These are phyloP conservation scores for Lutjanus erythropterus DNA, from an alignment of 2,113 vertebrate genomes.

Conservation along the genomic window DNA sequence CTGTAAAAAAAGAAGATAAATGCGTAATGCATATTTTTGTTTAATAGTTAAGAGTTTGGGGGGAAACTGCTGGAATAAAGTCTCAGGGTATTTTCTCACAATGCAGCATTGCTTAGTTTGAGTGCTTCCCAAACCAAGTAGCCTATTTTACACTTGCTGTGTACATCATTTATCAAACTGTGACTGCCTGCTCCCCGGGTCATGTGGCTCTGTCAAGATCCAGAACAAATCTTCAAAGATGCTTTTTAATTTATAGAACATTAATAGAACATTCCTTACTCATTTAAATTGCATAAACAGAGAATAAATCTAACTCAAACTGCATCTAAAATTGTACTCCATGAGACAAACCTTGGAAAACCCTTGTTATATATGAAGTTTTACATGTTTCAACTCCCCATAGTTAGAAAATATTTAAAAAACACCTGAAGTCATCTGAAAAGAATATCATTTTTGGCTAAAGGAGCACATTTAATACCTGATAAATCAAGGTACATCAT, in stretches of 20 bases:
- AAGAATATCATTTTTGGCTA: neutral
- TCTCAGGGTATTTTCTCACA: conserved; percentile 24
- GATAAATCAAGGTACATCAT: neutral
- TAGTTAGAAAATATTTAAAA: no score
- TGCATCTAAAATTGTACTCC: no score
- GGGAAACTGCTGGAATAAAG: neutral
- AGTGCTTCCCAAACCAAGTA: neutral
- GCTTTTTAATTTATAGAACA: conserved; percentile 5
- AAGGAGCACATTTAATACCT: neutral
- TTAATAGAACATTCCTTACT: neutral
- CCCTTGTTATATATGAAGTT: neutral
- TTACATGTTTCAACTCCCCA: neutral
- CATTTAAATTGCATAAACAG: neutral
- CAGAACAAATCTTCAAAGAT: neutral
- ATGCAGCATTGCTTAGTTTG: conserved; percentile 11
- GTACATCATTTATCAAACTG: conserved; percentile 33
- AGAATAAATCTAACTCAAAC: neutral
- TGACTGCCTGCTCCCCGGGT: neutral
- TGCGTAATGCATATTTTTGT: conserved; percentile 18
- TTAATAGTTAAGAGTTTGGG: neutral
- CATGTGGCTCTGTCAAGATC: neutral
- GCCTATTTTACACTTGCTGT: neutral
- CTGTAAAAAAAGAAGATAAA: conserved; percentile 4
- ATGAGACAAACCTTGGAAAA: neutral
- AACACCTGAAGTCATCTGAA: neutral